A percentile compares a stretch with the other conserved stretches of the same genome.
Conservation (phyloP, 1,140 invertebrate genomes). For the Latrodectus geometricus region DNA sequence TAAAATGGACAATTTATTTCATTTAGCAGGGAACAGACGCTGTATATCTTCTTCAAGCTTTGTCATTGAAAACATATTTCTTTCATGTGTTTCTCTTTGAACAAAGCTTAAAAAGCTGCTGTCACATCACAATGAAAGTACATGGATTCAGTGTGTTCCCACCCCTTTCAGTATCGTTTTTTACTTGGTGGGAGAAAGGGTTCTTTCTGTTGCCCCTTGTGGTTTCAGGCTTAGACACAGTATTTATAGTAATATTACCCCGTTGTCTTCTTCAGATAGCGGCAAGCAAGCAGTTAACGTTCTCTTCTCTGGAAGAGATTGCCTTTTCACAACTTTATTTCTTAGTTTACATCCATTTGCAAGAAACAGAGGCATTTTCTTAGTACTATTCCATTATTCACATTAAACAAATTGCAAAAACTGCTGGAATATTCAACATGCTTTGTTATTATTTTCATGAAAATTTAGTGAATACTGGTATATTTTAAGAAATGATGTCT, state of each 20-base stretch:
- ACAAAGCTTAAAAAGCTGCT: not conserved
- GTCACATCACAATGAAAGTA: conserved; percentile 13
- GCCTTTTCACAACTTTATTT: no score
- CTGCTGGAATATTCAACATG: no score
- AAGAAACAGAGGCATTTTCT: no score
- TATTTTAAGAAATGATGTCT: no score
- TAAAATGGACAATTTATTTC: conserved; percentile 42
- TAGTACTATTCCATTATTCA: no score
- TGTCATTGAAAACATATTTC: conserved; percentile 45
- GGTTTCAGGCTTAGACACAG: not conserved
- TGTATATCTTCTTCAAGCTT: not conserved
- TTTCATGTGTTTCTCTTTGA: not conserved
- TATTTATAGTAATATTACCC: conserved; percentile 49
- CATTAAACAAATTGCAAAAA: no score
- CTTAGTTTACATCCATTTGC: no score
- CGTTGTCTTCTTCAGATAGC: conserved; percentile 48
- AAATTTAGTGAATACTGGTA: no score
- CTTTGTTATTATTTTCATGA: no score
- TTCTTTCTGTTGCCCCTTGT: conserved; percentile 22
- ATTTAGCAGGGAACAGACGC: not conserved
- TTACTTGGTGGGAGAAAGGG: conserved; percentile 11
- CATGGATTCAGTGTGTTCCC: not conserved
- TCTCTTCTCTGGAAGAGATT: no score
- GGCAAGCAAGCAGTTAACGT: not conserved
- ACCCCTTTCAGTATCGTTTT: conserved; percentile 31